Evolutionary conservation across 2,797 vertebrate species (phyloP).

Genomic region (Amblyraja radiata): DNA sequence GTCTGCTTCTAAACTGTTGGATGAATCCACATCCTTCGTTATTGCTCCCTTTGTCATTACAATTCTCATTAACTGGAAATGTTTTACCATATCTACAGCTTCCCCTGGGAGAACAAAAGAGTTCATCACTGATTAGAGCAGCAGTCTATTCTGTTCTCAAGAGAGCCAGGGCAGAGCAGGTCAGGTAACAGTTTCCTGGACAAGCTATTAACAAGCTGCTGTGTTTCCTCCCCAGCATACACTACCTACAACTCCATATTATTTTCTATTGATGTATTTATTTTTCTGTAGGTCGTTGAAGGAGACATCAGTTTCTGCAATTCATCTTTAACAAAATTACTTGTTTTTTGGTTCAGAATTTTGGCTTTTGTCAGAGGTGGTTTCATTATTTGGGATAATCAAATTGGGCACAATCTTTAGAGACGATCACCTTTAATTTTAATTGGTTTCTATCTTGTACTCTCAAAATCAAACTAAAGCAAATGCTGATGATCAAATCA

Average conservation of each 20-base stretch:
- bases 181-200: slow-evolving; percentile 32
- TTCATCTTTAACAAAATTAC: background rate
- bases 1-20: background rate
- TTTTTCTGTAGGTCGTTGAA: slow-evolving; percentile 5
- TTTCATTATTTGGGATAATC: background rate
- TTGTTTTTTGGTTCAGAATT: background rate
- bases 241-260: background rate
- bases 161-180: slow-evolving; percentile 23
- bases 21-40: background rate
- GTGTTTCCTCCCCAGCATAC: slow-evolving; percentile 4
- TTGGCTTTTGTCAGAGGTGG: background rate
- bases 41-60: slow-evolving; percentile 17
- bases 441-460: too few species aligned
- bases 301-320: background rate
- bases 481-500: too few species aligned
- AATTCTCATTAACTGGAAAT: background rate
- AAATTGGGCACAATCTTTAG: too few species aligned
- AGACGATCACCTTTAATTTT: too few species aligned
- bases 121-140: slow-evolving; percentile 29
- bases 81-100: slow-evolving; percentile 14
- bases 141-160: slow-evolving; percentile 33
- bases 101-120: background rate
- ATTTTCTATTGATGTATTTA: slow-evolving; percentile 33
- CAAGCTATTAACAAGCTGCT: slow-evolving; percentile 31
- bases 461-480: too few species aligned